A percentile compares a stretch with the other conserved stretches of the same genome.
Evolutionary conservation across 1,140 invertebrate genomes (phyloP).

Genomic region (Rhynchophorus ferrugineus): DNA sequence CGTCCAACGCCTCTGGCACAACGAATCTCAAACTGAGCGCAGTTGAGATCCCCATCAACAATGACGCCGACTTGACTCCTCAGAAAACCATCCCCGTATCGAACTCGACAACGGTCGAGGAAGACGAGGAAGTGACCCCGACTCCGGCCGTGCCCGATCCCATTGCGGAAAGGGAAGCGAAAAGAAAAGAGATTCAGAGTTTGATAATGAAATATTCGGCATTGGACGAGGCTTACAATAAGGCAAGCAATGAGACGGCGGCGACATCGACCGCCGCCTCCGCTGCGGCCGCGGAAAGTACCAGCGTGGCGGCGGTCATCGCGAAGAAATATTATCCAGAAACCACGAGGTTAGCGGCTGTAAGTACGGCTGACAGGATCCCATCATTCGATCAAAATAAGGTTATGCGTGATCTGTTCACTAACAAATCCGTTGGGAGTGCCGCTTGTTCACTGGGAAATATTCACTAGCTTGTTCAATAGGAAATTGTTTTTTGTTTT

Average conservation of each 20-base stretch:
- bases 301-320: conserved; percentile 27
- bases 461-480: too few relatives aligned
- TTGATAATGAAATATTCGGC: conserved; percentile 70
- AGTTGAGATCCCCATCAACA: conserved; percentile 40
- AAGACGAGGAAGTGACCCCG: conserved; percentile 47
- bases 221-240: conserved; percentile 57
- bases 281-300: conserved; percentile 38
- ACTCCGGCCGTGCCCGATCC: conserved; percentile 46
- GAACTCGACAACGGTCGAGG: conserved; percentile 27
- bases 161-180: conserved; percentile 61
- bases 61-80: conserved; percentile 29
- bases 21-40: conserved; percentile 41
- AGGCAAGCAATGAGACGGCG: conserved; percentile 38
- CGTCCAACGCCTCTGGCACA: too few relatives aligned
- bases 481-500: too few relatives aligned
- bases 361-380: conserved; percentile 41
- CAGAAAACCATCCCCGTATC: conserved; percentile 17
- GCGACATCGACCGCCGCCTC: conserved; percentile 39
- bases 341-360: conserved; percentile 26
- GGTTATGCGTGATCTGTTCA: conserved; percentile 17
- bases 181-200: conserved; percentile 71
- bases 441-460: conserved; percentile 27
- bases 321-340: conserved; percentile 36
- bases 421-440: conserved; percentile 23
- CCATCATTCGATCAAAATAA: conserved; percentile 21